Evolutionary conservation across 2,113 vertebrate genomes (phyloP).

Genomic region (Catharus fuscescens): DNA sequence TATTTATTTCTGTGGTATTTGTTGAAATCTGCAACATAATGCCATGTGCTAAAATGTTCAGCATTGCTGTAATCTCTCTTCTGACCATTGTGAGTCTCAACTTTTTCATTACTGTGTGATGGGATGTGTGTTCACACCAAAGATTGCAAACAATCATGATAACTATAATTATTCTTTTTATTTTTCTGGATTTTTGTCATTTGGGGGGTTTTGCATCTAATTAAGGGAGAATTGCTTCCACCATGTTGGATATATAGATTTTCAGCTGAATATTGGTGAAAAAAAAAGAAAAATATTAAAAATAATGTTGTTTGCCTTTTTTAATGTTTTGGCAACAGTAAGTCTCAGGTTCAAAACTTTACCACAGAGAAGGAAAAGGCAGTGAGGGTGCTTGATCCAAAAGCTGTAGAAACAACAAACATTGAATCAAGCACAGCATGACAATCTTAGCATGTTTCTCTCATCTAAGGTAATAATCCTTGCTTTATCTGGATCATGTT

Average conservation of each 20-base stretch:
- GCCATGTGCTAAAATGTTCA: neutral
- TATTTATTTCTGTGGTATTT: neutral
- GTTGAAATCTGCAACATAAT: neutral
- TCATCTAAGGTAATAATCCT: neutral
- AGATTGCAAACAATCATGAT: neutral
- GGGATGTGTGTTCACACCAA: neutral
- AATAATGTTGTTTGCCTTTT: neutral
- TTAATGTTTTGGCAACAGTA: neutral
- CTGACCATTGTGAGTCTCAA: neutral
- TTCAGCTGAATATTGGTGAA: neutral
- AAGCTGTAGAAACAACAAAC: neutral
- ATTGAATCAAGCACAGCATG: neutral
- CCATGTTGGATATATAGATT: neutral
- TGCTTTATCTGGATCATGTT: neutral
- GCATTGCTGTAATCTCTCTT: neutral
- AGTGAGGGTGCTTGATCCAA: neutral
- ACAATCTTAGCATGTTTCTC: neutral
- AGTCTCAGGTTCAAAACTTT: neutral
- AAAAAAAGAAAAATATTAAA: neutral
- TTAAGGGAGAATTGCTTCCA: neutral
- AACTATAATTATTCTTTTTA: neutral
- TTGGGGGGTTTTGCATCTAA: accelerated
- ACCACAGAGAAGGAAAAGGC: neutral
- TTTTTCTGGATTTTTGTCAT: neutral
- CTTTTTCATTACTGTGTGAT: neutral